These are phyloP conservation scores for Coptodon rendalli DNA, from an alignment of 2,113 vertebrate genomes.

Conservation along the genomic window DNA sequence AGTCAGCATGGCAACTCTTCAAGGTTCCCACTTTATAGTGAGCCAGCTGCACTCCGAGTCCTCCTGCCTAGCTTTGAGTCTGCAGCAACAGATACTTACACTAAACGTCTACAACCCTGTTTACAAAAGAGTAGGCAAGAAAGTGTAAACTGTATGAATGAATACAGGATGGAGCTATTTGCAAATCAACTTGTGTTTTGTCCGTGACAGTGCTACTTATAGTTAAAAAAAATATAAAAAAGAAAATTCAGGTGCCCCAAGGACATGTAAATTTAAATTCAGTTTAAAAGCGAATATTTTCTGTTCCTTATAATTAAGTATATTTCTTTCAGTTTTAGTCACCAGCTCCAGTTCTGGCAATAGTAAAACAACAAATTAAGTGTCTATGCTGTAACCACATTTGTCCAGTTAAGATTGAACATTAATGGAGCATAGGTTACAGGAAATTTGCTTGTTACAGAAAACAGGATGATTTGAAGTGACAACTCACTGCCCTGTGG, in stretches of 20 bases:
- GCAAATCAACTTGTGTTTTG: not conserved
- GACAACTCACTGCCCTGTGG: not conserved
- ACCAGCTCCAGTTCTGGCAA: not conserved
- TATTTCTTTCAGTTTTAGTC: not conserved
- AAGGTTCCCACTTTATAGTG: not conserved
- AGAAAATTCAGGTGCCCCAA: rapidly evolving
- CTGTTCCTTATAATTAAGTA: not conserved
- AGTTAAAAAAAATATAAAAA: not conserved
- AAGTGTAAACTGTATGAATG: not conserved
- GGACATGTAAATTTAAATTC: not conserved
- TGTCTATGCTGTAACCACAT: not conserved
- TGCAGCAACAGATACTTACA: not conserved
- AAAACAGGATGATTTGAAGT: constrained; percentile 7
- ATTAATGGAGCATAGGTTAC: not conserved
- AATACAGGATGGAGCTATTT: not conserved
- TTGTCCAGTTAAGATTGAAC: not conserved
- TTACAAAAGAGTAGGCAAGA: not conserved
- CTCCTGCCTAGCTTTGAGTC: not conserved
- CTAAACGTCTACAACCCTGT: not conserved
- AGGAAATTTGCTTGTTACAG: constrained; percentile 2
- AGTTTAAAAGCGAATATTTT: not conserved
- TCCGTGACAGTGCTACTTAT: not conserved
- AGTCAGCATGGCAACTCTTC: not conserved
- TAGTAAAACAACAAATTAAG: not conserved
- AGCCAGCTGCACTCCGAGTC: constrained; percentile 4